phyloP scores from a whole-genome alignment of 2,797 vertebrate species.

The Coreius guichenoti region DNA sequence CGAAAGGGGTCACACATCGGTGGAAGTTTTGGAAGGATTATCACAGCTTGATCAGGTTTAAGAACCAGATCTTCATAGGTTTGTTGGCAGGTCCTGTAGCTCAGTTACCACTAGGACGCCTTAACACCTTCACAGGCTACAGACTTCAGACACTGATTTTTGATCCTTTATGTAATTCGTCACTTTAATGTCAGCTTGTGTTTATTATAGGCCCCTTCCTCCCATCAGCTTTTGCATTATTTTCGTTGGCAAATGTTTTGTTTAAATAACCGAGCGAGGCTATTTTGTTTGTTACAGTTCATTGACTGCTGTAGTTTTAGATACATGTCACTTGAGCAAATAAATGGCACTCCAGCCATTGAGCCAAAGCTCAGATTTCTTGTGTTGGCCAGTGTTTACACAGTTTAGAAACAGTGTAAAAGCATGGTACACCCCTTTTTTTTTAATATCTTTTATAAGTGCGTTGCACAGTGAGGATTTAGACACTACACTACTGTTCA shows the following conservation, averaged over 20 bases:
- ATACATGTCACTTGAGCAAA: background rate
- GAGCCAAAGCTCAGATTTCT: background rate
- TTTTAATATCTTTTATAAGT: background rate
- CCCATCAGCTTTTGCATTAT: constrained; percentile 14
- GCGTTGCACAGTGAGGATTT: background rate
- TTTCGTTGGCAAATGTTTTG: constrained; percentile 17
- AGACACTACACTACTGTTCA: background rate
- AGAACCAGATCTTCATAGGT: constrained; percentile 33
- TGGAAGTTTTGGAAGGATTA: constrained; percentile 60
- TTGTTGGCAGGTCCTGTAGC: constrained; percentile 48
- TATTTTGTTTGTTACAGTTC: constrained; percentile 24
- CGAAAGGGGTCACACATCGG: constrained; percentile 64
- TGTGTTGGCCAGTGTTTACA: background rate
- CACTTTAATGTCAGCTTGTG: constrained; percentile 5
- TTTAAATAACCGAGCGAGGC: constrained; percentile 5
- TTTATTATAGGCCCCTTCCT: background rate
- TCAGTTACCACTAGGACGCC: background rate
- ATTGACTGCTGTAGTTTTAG: constrained; percentile 9
- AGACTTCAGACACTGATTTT: background rate
- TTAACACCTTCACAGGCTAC: background rate
- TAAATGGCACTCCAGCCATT: background rate
- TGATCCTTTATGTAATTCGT: background rate
- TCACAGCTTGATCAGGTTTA: constrained; percentile 52
- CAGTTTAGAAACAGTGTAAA: background rate
- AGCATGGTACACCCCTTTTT: background rate